A percentile compares a stretch with the other conserved stretches of the same genome.
These are phyloP conservation scores for Chaenodraco wilsoni DNA, from an alignment of 2,797 vertebrate genomes.

Conservation along the genomic window DNA sequence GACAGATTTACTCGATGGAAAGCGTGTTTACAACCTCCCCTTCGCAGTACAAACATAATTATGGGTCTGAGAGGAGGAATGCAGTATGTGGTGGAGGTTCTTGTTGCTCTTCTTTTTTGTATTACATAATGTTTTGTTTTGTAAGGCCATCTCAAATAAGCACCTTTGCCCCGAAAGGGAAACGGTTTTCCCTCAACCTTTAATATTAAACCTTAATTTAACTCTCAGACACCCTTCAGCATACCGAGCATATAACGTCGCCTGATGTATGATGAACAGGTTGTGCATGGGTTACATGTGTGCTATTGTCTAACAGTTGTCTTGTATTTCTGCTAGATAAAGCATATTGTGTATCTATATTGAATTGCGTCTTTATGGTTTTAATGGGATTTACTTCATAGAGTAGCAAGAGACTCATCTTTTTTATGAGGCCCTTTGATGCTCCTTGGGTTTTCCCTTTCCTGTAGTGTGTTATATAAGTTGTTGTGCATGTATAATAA, in stretches of 20 bases:
- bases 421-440: too few species aligned
- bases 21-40: slow-evolving; percentile 3
- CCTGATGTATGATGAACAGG: background rate
- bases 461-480: too few species aligned
- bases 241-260: background rate
- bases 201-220: too few species aligned
- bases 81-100: background rate
- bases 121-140: too few species aligned
- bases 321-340: background rate
- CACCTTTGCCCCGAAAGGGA: too few species aligned
- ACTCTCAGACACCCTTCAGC: background rate
- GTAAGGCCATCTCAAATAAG: too few species aligned
- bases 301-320: background rate
- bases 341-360: background rate
- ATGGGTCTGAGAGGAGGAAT: background rate
- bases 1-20: background rate
- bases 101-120: background rate
- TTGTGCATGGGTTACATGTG: background rate
- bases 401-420: background rate
- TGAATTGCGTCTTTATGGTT: too few species aligned
- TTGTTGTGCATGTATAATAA: too few species aligned
- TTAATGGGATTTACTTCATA: background rate
- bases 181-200: too few species aligned
- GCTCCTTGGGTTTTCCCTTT: too few species aligned
- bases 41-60: background rate